phyloP scores from a whole-genome alignment of 2,888 invertebrate genomes.

The Neoascia interrupta region DNA sequence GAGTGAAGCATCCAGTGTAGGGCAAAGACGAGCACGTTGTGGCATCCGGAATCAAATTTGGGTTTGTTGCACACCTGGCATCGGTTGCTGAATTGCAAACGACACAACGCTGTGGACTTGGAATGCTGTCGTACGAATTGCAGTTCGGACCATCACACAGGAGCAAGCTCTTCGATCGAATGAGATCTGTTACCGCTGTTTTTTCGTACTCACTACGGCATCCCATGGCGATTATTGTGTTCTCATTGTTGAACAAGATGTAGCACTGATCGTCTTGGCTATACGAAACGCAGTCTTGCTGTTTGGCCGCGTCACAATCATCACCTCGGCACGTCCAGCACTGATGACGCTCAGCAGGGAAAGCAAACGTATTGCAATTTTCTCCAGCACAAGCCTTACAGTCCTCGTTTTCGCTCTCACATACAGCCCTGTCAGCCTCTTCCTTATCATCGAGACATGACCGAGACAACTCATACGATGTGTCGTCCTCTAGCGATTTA shows the following conservation, averaged over 20 bases:
- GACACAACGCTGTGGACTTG: constrained; percentile 71
- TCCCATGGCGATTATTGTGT: constrained; percentile 73
- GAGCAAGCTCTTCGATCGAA: constrained; percentile 72
- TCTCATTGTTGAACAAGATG: constrained; percentile 70
- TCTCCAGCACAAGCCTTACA: constrained; percentile 72
- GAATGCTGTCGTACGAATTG: constrained; percentile 70
- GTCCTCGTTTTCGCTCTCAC: constrained; percentile 69
- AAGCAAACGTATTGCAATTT: constrained; percentile 72
- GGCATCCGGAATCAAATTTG: constrained; percentile 71
- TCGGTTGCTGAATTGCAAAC: constrained; percentile 74
- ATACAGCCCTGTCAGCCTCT: constrained; percentile 71
- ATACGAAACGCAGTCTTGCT: constrained; percentile 72
- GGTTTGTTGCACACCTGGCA: constrained; percentile 75
- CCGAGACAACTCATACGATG: constrained; percentile 74
- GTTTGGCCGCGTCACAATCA: constrained; percentile 68
- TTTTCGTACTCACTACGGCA: constrained; percentile 75
- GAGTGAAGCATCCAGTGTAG: constrained; percentile 74
- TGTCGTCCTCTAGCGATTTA: constrained; percentile 71
- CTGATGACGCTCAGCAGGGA: constrained; percentile 72
- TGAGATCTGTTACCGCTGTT: constrained; percentile 70
- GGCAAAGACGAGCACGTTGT: constrained; percentile 73
- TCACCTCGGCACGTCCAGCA: constrained; percentile 72
- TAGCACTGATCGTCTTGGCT: constrained; percentile 74
- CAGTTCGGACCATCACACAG: constrained; percentile 74
- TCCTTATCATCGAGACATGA: constrained; percentile 76